phyloP scores from a whole-genome alignment of 2,888 invertebrate species.

The Copidosoma aretas region DNA sequence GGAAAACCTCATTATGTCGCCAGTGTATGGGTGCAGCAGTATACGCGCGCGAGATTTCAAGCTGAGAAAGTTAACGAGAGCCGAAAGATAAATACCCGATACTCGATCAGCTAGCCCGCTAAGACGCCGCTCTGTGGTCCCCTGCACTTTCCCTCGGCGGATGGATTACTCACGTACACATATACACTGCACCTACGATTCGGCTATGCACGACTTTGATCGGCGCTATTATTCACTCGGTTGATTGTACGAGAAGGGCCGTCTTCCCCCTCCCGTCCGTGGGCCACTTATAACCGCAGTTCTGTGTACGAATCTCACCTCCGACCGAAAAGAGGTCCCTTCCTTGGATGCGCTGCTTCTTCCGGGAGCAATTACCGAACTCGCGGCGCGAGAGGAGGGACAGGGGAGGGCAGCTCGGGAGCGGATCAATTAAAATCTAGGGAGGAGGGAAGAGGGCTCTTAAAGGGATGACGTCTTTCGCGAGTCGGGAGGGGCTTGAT shows the following conservation, averaged over 20 bases:
- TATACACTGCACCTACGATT: too few species aligned
- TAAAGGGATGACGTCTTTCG: not conserved
- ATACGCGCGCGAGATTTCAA: too few species aligned
- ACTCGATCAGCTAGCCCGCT: too few species aligned
- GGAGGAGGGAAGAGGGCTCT: not conserved
- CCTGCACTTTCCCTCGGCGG: too few species aligned
- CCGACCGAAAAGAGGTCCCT: not conserved
- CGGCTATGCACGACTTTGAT: slow-evolving; percentile 9
- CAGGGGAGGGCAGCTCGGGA: too few species aligned
- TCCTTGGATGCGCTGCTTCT: not conserved
- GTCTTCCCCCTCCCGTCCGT: slow-evolving; percentile 1
- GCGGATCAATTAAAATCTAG: slow-evolving; percentile 21
- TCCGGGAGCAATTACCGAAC: slow-evolving; percentile 24
- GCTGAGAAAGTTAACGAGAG: slow-evolving; percentile 13
- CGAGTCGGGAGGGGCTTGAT: slow-evolving; percentile 17
- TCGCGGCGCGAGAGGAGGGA: not conserved
- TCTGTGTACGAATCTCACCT: not conserved
- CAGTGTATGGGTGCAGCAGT: too few species aligned
- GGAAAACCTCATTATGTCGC: too few species aligned
- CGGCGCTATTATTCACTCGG: slow-evolving; percentile 29
- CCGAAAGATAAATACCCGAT: not conserved
- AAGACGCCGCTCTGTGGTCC: too few species aligned
- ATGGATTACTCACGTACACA: too few species aligned
- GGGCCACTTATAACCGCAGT: slow-evolving; percentile 2
- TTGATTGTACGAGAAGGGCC: slow-evolving; percentile 7